Evolutionary conservation across 37 sponge, comb jelly and placozoan species (phyloP), one percentile per base, ranked within the genome.

Genomic region (Corticium candelabrum): DNA sequence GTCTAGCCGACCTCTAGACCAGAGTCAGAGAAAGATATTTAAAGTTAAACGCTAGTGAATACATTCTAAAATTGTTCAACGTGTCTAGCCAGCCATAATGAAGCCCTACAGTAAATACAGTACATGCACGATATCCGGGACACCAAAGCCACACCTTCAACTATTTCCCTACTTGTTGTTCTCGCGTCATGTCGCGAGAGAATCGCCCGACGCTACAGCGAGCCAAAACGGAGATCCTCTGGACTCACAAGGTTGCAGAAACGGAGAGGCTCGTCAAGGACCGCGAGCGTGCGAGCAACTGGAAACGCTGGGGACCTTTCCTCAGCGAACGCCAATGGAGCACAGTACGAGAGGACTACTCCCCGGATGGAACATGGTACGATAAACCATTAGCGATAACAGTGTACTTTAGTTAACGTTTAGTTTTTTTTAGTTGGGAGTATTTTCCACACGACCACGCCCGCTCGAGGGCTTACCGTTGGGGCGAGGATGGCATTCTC

Each of bases 261-360:
- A 80, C 96, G 3, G 79, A 77, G 7, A 41, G 96, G 11, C 82
- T 95, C 76, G 56, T 69, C 41, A 83, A 87, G 40, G 96, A 95
- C 76, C 77, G 80, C 40, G 74, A 62, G 39, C 78, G 90, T 2
- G 35, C 39, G 30, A 86, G 78, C 41, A 92, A 95, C 81, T 95
- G 96, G 96, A 95, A 95, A 81, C 69, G 96, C 39, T 95, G 96
- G 96, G 96, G 96, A 1, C 96, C 96, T 0, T 95, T 91, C 81
- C 72, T 95, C 32, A 85, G 86, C 41, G 96, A 95, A 89, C 85
- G 96, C 34, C 96, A 95, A 87, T 95, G 96, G 96, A 83, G 88
- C 5, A 95, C 96, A 3, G 96, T 95, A 7, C 70, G 96, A 41
- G 96, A 95, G 67, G 96, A 95, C 83, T 95, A 95, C 84, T 95